phyloP scores from a whole-genome alignment of 2,113 vertebrate genomes.

The Misgurnus anguillicaudatus region DNA sequence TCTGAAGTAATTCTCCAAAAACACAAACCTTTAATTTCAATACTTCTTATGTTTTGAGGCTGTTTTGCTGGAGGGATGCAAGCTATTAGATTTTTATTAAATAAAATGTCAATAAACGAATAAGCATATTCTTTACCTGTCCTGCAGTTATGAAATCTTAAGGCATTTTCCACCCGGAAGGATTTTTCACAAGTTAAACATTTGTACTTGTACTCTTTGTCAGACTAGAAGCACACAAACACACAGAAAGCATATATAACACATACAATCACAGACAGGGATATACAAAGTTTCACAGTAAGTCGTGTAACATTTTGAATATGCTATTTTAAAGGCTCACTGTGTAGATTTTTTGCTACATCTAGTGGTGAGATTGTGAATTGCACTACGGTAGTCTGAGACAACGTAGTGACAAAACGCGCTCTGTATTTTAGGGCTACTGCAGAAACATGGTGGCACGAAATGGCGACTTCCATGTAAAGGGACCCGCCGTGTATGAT shows the following conservation, averaged over 20 bases:
- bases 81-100: no score
- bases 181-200: conserved; percentile 92
- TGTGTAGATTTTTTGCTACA: no score
- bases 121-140: conserved; percentile 78
- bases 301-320: not conserved
- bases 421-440: no score
- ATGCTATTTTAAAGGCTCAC: not conserved
- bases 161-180: conserved; percentile 91
- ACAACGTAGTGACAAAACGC: no score
- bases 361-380: no score
- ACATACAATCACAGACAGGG: not conserved
- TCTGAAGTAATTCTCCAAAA: not conserved
- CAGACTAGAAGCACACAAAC: conserved; percentile 74
- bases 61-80: no score
- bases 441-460: no score
- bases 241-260: not conserved
- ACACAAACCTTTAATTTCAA: no score
- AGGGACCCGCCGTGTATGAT: no score
- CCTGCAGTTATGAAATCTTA: conserved; percentile 97
- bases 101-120: not conserved
- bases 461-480: no score
- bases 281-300: not conserved
- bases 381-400: no score
- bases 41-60: no score
- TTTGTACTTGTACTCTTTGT: conserved; percentile 88